Conservation (phyloP, 2,888 invertebrate species). For the Ochropacha duplaris region DNA sequence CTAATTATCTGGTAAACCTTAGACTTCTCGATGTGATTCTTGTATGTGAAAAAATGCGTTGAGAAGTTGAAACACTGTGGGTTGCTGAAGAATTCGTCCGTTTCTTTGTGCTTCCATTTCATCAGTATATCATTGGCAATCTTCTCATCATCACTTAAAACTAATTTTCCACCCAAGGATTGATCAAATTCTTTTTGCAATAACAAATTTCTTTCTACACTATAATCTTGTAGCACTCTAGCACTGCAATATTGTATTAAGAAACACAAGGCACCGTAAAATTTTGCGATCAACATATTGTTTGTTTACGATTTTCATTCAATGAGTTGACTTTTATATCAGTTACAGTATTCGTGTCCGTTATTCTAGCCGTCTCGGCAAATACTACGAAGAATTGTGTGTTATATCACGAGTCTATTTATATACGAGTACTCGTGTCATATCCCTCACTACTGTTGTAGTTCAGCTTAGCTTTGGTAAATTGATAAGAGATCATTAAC, state of each 20-base stretch:
- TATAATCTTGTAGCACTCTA: background rate
- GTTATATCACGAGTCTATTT: background rate
- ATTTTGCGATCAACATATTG: conserved; percentile 12
- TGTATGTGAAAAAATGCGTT: conserved; percentile 85
- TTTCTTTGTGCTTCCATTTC: conserved; percentile 79
- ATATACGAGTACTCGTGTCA: no score
- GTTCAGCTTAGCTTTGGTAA: background rate
- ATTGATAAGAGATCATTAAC: conserved; percentile 3
- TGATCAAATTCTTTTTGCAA: conserved; percentile 66
- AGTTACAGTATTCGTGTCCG: conserved; percentile 8
- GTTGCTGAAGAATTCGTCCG: conserved; percentile 70
- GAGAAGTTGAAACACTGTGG: conserved; percentile 84
- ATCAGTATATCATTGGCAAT: conserved; percentile 82
- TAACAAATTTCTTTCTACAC: conserved; percentile 13
- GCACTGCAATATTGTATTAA: conserved; percentile 2
- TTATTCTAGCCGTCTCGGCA: conserved; percentile 8
- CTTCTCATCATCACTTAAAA: conserved; percentile 71
- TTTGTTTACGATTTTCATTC: conserved; percentile 9
- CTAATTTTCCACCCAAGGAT: conserved; percentile 76
- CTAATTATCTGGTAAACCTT: conserved; percentile 86
- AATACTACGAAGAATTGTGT: background rate
- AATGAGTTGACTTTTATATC: conserved; percentile 4
- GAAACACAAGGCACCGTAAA: conserved; percentile 7
- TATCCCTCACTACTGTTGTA: no score
- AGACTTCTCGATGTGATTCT: conserved; percentile 83